Evolutionary conservation across 2,888 invertebrate genomes (phyloP).

Genomic region (Tetranychus truncatus): DNA sequence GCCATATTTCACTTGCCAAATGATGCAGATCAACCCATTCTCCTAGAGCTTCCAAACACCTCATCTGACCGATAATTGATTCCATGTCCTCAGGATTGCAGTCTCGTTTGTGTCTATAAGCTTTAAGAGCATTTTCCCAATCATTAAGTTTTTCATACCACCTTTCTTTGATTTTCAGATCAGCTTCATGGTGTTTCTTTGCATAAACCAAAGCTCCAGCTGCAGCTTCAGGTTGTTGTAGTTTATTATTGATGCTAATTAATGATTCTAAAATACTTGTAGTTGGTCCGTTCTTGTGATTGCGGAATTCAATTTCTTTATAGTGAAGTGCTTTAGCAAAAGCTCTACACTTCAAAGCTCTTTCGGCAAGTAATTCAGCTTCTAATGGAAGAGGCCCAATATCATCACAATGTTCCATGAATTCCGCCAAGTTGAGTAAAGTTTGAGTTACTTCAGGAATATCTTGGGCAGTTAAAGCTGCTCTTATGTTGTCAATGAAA

Average conservation of each 20-base stretch:
- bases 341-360: slow-evolving; percentile 77
- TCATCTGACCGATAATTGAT: slow-evolving; percentile 72
- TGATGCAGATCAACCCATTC: slow-evolving; percentile 73
- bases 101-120: slow-evolving; percentile 44
- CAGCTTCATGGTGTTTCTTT: slow-evolving; percentile 54
- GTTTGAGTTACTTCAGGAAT: slow-evolving; percentile 90
- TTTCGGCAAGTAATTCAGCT: slow-evolving; percentile 63
- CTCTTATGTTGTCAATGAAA: slow-evolving; percentile 63
- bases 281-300: slow-evolving; percentile 47
- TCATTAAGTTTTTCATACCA: slow-evolving; percentile 99
- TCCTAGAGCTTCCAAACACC: slow-evolving; percentile 86
- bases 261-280: slow-evolving; percentile 68
- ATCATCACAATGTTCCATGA: slow-evolving; percentile 92
- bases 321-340: slow-evolving; percentile 69
- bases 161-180: slow-evolving; percentile 50
- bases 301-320: slow-evolving; percentile 82
- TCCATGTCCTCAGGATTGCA: slow-evolving; percentile 48
- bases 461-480: slow-evolving; percentile 76
- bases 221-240: slow-evolving; percentile 95
- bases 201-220: slow-evolving; percentile 73
- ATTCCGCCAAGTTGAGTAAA: slow-evolving; percentile 88
- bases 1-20: slow-evolving; percentile 61
- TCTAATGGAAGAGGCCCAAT: slow-evolving; percentile 76
- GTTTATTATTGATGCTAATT: slow-evolving; percentile 84
- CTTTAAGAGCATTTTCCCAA: slow-evolving; percentile 83